Evolutionary conservation across 2,113 vertebrate species (phyloP).

Genomic region (Pangasianodon gigas): DNA sequence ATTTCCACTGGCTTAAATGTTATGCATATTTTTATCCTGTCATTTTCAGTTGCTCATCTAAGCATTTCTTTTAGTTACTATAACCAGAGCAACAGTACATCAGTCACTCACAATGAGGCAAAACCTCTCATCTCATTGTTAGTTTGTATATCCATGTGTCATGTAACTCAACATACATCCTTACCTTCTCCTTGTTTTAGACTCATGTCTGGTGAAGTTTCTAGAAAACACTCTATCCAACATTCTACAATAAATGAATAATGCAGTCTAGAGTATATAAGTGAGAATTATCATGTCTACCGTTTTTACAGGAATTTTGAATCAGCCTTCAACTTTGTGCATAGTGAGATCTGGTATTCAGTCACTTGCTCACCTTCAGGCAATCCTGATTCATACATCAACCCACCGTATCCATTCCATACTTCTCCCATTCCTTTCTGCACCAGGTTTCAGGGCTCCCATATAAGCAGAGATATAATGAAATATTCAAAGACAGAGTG

Average conservation of each 20-base stretch:
- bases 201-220: background rate
- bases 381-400: conserved; percentile 75
- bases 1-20: background rate
- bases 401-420: conserved; percentile 70
- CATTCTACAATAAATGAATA: background rate
- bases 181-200: background rate
- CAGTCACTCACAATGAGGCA: background rate
- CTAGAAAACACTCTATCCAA: background rate
- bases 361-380: conserved; percentile 67
- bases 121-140: background rate
- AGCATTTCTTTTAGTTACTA: background rate
- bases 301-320: conserved; percentile 43
- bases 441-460: conserved; percentile 69
- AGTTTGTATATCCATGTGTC: background rate
- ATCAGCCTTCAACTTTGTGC: conserved; percentile 38
- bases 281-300: background rate
- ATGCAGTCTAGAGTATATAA: background rate
- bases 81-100: background rate
- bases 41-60: background rate
- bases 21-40: background rate
- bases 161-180: background rate
- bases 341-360: conserved; percentile 55
- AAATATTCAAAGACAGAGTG: conserved; percentile 77
- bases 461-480: conserved; percentile 73
- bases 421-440: conserved; percentile 64